Evolutionary conservation across 2,797 vertebrate species (phyloP).

Genomic region (Phataginus tetradactyla): DNA sequence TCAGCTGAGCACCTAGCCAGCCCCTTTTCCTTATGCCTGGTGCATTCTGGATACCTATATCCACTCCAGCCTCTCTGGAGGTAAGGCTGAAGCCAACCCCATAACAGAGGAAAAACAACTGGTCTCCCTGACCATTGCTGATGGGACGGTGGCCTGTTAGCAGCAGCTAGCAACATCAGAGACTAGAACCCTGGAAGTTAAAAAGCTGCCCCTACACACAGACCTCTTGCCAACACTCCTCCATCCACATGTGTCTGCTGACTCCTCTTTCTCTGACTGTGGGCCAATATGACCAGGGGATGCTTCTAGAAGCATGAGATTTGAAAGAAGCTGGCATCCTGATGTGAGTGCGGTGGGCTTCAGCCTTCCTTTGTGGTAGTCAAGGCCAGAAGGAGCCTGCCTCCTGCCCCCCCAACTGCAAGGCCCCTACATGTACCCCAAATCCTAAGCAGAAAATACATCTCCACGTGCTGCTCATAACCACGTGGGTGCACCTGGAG

Average conservation of each 20-base stretch:
- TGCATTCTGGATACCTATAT: not conserved
- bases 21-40: not conserved
- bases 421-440: not conserved
- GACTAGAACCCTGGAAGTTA: not conserved
- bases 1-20: not conserved
- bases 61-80: not conserved
- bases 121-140: not conserved
- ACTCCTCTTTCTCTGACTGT: accelerated
- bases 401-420: accelerated
- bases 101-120: not conserved
- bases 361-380: not conserved
- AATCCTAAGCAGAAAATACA: not conserved
- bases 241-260: not conserved
- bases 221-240: not conserved
- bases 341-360: no score
- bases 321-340: not conserved
- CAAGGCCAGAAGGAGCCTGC: not conserved
- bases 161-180: no score
- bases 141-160: not conserved
- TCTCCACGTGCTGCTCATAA: not conserved
- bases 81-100: not conserved
- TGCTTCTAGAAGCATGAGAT: not conserved
- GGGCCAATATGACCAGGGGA: not conserved
- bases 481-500: no score
- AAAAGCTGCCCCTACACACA: not conserved